A percentile compares a stretch with the other conserved stretches of the same genome.
Evolutionary conservation across 2,797 vertebrate genomes (phyloP).

Genomic region (Trematocara caparti): DNA sequence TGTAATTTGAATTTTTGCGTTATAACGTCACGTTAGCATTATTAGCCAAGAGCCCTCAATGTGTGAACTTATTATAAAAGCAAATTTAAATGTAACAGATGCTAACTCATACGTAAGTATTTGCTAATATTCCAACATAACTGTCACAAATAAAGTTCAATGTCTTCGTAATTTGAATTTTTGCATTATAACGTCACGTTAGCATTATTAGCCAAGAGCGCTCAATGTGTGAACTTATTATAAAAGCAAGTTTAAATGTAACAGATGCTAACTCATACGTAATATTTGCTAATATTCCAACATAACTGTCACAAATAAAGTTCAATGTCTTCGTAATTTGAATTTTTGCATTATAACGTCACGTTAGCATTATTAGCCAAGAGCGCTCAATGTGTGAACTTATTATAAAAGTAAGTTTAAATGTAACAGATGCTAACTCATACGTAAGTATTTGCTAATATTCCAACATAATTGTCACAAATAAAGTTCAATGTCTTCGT

Average conservation of each 20-base stretch:
- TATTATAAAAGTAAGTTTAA: too few species aligned
- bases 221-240: not conserved
- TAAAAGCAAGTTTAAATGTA: not conserved
- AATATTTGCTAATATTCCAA: not conserved
- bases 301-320: not conserved
- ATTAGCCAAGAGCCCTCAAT: too few species aligned
- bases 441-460: too few species aligned
- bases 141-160: not conserved
- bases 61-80: not conserved
- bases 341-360: not conserved
- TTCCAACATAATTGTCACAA: not conserved
- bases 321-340: accelerated
- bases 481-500: accelerated
- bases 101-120: not conserved
- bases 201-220: not conserved
- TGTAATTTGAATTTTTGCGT: not conserved
- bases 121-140: not conserved
- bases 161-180: not conserved
- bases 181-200: not conserved
- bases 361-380: not conserved
- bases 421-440: too few species aligned
- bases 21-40: too few species aligned
- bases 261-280: not conserved
- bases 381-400: too few species aligned
- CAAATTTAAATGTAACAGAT: not conserved